Conservation (phyloP, 2,888 invertebrate species). For the Drosophila yooni region DNA sequence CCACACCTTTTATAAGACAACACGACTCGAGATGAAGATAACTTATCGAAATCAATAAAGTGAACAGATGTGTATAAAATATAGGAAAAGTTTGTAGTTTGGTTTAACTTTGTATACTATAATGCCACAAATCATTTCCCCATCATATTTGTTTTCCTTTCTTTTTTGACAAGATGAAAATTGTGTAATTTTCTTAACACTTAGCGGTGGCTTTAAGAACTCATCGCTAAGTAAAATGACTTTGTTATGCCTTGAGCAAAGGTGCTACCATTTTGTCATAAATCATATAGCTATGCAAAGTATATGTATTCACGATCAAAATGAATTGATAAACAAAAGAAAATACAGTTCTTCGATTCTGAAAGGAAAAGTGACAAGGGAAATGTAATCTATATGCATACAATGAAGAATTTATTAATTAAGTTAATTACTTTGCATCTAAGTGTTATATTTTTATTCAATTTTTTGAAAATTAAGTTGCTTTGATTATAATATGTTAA, state of each 20-base stretch:
- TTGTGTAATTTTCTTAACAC: conserved; percentile 12
- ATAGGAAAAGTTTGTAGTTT: not conserved
- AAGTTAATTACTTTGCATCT: not conserved
- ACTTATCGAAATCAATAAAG: not conserved
- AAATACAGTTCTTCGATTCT: not conserved
- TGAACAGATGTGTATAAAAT: not conserved
- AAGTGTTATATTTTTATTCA: not conserved
- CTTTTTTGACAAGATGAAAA: conserved; percentile 5
- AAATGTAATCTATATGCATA: not conserved
- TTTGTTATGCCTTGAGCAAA: not conserved
- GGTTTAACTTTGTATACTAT: not conserved
- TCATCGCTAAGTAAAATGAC: conserved; percentile 14
- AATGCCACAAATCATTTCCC: not conserved
- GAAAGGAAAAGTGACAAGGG: not conserved
- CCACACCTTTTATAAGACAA: not conserved
- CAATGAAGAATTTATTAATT: not conserved
- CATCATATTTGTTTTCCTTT: not conserved
- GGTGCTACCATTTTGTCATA: not conserved
- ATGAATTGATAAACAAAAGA: not conserved
- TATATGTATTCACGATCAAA: not conserved
- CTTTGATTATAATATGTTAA: not conserved
- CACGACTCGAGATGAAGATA: not conserved
- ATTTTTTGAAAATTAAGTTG: no score
- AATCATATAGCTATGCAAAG: not conserved
- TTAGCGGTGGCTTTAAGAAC: conserved; percentile 19